Conservation (phyloP, 2,888 invertebrate species). For the Orchestes rusci region DNA sequence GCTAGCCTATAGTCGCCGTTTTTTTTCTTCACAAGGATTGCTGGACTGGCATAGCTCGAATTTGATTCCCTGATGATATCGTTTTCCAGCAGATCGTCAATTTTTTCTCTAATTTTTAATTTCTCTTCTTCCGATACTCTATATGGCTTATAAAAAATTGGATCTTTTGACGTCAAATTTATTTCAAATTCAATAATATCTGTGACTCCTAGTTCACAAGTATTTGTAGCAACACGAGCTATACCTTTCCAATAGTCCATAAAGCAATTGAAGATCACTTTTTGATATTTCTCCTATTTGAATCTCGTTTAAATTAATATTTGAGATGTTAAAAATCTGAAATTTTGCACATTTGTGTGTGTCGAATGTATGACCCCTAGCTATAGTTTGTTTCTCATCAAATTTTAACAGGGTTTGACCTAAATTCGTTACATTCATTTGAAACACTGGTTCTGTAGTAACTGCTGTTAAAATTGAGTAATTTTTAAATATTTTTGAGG, state of each 20-base stretch:
- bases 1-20: slow-evolving; percentile 25
- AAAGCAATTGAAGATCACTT: too few relatives aligned
- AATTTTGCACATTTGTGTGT: too few relatives aligned
- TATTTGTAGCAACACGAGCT: slow-evolving; percentile 16
- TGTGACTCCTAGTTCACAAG: slow-evolving; percentile 20
- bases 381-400: too few relatives aligned
- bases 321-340: too few relatives aligned
- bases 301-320: too few relatives aligned
- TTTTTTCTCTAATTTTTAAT: slow-evolving; percentile 24
- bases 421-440: background rate
- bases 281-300: too few relatives aligned
- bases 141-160: slow-evolving; percentile 30
- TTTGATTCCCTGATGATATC: slow-evolving; percentile 23
- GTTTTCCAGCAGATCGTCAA: slow-evolving; percentile 23
- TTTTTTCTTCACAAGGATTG: slow-evolving; percentile 30
- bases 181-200: slow-evolving; percentile 28
- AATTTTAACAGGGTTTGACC: slow-evolving; percentile 1
- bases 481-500: background rate
- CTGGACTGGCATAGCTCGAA: slow-evolving; percentile 31
- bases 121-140: slow-evolving; percentile 28
- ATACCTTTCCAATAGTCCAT: background rate
- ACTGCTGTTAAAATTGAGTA: background rate
- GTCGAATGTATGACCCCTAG: too few relatives aligned
- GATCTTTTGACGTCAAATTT: slow-evolving; percentile 20
- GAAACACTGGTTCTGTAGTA: background rate